Evolutionary conservation across 2,113 vertebrate species (phyloP), one percentile per base, ranked within the genome.

Genomic region (Collichthys lucidus): DNA sequence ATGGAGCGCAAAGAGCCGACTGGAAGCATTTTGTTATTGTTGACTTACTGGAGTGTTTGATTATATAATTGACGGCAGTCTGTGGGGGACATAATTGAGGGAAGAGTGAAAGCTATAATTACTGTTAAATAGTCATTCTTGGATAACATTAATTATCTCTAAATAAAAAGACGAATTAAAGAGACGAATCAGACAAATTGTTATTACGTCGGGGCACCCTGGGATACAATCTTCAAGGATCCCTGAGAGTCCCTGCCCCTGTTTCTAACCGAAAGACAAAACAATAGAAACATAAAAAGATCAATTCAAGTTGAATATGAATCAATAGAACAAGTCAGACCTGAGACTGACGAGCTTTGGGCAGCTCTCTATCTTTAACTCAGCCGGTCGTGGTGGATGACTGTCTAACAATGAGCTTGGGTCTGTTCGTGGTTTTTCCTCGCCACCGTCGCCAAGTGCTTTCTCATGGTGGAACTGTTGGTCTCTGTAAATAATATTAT

Each of bases 1-100:
- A 70, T 9, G 8, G n/a, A 47, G 11, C 61, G 42, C 16, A 24
- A 61, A 52, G 3, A 52, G 29, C 12, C 3, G 29, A 47, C 31
- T n/a, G 24, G 19, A 4, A 29, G 5, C 44, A 10, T 73, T 46
- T 49, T 16, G 5, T 5, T 14, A 26, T 26, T 44, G 17, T n/a
- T 31, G 24, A 29, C 11, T 72, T 5, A 47, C 24, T 59, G 24
- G 1, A 50, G 57, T 61, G 46, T 74, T 62, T 62, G 67, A 55
- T 42, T 70, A 20, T 74, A 19, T 26, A 44, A 49, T 26, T 53
- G 6, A n/a, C 29, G 29, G 4, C 40, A 60, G 56, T 22, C 11
- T 65, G 5, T 56, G 61, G 24, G 20, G 52, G 74, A 77, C 26
- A 49, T 49, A 56, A 66, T 46, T 56, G 11, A 75, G 47, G 24